A percentile compares a stretch with the other conserved stretches of the same genome.
Conservation (phyloP, 2,113 vertebrate species). For the Hirundichthys speculiger region DNA sequence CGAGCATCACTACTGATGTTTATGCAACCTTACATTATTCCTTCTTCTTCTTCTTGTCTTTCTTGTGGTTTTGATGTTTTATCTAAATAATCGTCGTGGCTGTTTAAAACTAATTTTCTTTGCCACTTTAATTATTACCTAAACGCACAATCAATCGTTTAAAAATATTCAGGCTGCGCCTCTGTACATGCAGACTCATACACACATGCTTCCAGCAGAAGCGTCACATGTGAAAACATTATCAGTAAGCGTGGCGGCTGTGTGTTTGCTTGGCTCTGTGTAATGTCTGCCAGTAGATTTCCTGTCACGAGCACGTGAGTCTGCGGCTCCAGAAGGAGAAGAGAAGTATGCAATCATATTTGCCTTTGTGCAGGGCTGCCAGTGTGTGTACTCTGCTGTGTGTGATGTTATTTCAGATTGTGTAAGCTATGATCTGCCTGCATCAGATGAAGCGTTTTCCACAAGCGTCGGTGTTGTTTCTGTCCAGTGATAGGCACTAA, state of each 20-base stretch:
- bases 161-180: conserved; percentile 18
- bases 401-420: conserved; percentile 79
- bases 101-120: background rate
- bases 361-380: conserved; percentile 76
- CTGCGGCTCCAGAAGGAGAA: conserved; percentile 54
- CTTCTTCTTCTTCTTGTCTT: background rate
- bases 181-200: conserved; percentile 17
- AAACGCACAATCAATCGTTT: conserved; percentile 1
- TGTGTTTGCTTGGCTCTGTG: conserved; percentile 72
- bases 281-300: conserved; percentile 79
- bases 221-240: conserved; percentile 61
- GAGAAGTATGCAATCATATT: conserved; percentile 71
- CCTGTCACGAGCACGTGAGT: conserved; percentile 65
- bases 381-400: conserved; percentile 76
- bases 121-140: background rate
- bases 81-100: background rate
- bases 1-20: conserved; percentile 1
- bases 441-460: conserved; percentile 72
- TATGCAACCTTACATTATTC: background rate
- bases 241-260: conserved; percentile 50
- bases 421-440: conserved; percentile 81
- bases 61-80: background rate
- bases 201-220: conserved; percentile 30
- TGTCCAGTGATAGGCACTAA: conserved; percentile 46
- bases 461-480: conserved; percentile 42